Conservation (phyloP, 2,888 invertebrate species). For the Mimas tiliae region DNA sequence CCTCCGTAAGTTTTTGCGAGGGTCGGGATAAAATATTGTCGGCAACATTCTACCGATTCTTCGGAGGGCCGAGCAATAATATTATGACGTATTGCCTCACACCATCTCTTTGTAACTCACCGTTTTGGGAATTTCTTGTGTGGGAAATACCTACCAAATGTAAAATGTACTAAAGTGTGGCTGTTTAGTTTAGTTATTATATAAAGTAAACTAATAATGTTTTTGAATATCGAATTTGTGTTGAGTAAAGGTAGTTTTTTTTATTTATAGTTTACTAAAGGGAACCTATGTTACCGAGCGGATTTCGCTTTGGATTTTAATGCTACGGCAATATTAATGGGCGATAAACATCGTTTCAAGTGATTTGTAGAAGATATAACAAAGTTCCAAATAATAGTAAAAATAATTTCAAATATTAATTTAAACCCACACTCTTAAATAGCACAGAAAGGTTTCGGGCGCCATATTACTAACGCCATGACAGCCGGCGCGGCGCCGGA, state of each 20-base stretch:
- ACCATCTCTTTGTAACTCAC: conserved; percentile 60
- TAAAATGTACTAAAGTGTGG: not conserved
- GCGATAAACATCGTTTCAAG: too few species aligned
- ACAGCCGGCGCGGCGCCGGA: conserved; percentile 71
- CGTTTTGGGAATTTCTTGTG: conserved; percentile 35
- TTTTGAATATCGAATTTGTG: too few species aligned
- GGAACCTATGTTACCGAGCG: too few species aligned
- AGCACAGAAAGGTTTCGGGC: conserved; percentile 69
- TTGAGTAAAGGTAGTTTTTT: too few species aligned
- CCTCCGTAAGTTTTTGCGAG: conserved; percentile 53
- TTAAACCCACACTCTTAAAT: not conserved
- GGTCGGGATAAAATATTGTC: conserved; percentile 77
- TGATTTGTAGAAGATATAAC: too few species aligned
- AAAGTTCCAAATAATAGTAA: too few species aligned
- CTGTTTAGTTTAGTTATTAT: not conserved
- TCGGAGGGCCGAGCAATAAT: conserved; percentile 78
- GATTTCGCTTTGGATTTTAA: too few species aligned
- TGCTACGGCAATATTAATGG: too few species aligned
- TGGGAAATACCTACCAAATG: not conserved
- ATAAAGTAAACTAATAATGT: not conserved
- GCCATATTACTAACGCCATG: conserved; percentile 80
- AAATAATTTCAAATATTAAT: too few species aligned
- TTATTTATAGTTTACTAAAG: too few species aligned
- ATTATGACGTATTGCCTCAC: conserved; percentile 81
- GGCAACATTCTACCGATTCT: conserved; percentile 70